Conservation (phyloP, 2,888 invertebrate genomes). For the Tanypteryx hageni region DNA sequence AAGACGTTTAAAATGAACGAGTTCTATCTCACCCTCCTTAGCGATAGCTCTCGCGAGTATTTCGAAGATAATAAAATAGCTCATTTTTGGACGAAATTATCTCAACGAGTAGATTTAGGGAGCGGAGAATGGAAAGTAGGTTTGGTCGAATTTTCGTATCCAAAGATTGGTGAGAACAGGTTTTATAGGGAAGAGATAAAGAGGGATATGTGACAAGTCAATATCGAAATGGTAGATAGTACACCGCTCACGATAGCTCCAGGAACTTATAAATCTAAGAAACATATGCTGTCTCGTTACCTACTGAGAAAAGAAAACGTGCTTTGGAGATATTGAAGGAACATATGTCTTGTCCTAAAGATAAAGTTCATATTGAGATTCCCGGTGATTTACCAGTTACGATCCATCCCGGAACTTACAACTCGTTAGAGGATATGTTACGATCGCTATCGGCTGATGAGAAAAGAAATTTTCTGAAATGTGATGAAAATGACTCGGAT, state of each 20-base stretch:
- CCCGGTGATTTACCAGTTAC: too few relatives aligned
- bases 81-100: neutral
- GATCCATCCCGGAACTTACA: too few relatives aligned
- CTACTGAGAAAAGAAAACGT: neutral
- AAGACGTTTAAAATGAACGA: neutral
- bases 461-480: too few relatives aligned
- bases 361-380: too few relatives aligned
- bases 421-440: too few relatives aligned
- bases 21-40: neutral
- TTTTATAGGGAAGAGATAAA: too few relatives aligned
- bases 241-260: neutral
- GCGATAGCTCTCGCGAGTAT: neutral
- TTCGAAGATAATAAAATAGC: neutral
- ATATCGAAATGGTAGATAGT: neutral
- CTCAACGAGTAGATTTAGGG: neutral
- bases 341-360: neutral
- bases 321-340: neutral
- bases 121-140: neutral
- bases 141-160: neutral
- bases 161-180: neutral
- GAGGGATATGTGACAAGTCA: neutral
- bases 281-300: neutral
- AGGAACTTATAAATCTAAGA: neutral
- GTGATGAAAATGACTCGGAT: too few relatives aligned
- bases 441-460: too few relatives aligned